phyloP scores from a whole-genome alignment of 2,888 invertebrate species.

The Nomada goodeniana region DNA sequence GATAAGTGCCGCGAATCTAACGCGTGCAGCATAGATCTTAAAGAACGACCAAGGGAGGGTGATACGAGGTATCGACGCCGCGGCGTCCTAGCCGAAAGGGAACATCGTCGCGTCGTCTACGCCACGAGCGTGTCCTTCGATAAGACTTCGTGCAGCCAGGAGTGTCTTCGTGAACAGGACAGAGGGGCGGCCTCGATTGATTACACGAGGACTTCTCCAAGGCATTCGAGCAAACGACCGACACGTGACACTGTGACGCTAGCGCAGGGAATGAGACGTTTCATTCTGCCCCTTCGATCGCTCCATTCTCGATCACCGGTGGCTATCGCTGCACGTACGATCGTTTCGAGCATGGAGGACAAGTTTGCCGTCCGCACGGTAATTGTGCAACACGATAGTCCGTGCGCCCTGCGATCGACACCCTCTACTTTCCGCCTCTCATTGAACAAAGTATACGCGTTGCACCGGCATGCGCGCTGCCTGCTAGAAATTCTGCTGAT shows the following conservation, averaged over 20 bases:
- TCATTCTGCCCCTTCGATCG: constrained; percentile 51
- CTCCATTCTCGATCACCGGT: constrained; percentile 28
- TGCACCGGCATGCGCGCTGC: not conserved
- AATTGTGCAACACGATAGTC: constrained; percentile 45
- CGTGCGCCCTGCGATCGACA: not conserved
- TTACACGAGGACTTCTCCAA: constrained; percentile 53
- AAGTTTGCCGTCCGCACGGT: constrained; percentile 29
- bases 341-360: constrained; percentile 21
- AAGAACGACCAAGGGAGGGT: constrained; percentile 41
- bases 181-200: constrained; percentile 53
- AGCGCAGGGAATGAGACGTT: constrained; percentile 47
- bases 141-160: constrained; percentile 39
- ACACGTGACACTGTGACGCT: constrained; percentile 61
- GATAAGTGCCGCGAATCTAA: constrained; percentile 27
- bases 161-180: constrained; percentile 10
- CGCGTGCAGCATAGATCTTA: constrained; percentile 41
- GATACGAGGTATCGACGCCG: constrained; percentile 48
- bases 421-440: constrained; percentile 14
- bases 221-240: constrained; percentile 60
- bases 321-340: constrained; percentile 46
- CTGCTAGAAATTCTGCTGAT: not conserved
- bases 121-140: constrained; percentile 49
- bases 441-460: not conserved
- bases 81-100: constrained; percentile 34
- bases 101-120: constrained; percentile 44